Conservation (phyloP, 2,797 vertebrate species). For the Heliangelus exortis region DNA sequence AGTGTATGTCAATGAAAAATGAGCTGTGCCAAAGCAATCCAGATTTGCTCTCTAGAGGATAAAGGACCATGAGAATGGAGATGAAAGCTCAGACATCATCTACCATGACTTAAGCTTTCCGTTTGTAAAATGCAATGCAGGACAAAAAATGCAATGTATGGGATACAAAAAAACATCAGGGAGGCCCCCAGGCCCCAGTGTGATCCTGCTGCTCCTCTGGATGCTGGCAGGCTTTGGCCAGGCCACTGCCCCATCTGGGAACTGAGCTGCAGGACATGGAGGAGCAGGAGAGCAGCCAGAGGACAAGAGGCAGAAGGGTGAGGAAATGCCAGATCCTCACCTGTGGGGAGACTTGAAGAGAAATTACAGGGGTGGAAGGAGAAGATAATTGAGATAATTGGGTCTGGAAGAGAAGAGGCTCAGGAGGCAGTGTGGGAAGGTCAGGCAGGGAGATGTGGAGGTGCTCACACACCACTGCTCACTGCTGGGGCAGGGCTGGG, state of each 20-base stretch:
- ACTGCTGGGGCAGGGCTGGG: background rate
- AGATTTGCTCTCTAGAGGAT: accelerated
- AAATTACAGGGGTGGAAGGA: background rate
- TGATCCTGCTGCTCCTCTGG: background rate
- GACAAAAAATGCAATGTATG: background rate
- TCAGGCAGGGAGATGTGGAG: background rate
- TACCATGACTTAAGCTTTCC: background rate
- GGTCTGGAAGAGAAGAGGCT: background rate
- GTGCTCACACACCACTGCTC: background rate
- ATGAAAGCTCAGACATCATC: background rate
- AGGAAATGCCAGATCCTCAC: background rate
- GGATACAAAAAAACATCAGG: background rate
- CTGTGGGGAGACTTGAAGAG: background rate
- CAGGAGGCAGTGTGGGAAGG: background rate
- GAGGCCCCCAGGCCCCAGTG: background rate
- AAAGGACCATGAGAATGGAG: background rate
- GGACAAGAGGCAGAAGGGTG: background rate
- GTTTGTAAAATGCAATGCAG: background rate
- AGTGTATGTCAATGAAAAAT: background rate
- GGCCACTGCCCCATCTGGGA: background rate
- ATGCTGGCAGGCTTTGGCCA: background rate
- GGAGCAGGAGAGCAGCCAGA: background rate
- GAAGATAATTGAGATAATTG: background rate
- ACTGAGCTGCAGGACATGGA: background rate
- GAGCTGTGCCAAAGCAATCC: background rate